phyloP scores from a whole-genome alignment of 2,113 vertebrate species.

The Synchiropus splendidus region DNA sequence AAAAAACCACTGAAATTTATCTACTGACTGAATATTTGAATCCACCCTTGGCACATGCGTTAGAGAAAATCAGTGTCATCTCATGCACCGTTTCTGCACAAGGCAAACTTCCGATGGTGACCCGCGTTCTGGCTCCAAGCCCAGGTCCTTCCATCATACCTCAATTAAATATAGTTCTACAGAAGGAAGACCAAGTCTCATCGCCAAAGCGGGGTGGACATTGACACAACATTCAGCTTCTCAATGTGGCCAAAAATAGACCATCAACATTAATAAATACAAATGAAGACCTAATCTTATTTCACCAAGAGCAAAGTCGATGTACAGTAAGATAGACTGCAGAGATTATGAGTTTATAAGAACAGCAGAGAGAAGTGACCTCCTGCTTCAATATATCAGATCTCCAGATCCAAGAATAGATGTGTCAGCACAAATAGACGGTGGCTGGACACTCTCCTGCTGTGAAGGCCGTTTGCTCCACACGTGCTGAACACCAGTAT shows the following conservation, averaged over 20 bases:
- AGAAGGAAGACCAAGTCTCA: not conserved
- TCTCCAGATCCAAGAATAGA: slow-evolving; percentile 54
- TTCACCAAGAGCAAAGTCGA: too few relatives aligned
- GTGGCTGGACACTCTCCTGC: slow-evolving; percentile 33
- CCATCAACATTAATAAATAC: too few relatives aligned
- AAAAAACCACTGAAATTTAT: too few relatives aligned
- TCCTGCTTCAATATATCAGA: slow-evolving; percentile 25
- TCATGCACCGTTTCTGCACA: slow-evolving; percentile 40
- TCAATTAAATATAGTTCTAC: slow-evolving; percentile 22
- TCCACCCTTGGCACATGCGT: too few relatives aligned
- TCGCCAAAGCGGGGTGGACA: too few relatives aligned
- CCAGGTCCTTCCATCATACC: slow-evolving; percentile 10
- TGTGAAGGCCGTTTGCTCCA: slow-evolving; percentile 24
- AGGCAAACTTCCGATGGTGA: slow-evolving; percentile 24
- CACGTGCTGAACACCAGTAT: slow-evolving; percentile 27
- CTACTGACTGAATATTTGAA: too few relatives aligned
- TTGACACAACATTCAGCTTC: too few relatives aligned
- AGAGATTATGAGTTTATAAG: slow-evolving; percentile 14
- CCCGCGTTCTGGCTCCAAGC: slow-evolving; percentile 14
- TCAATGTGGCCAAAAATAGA: too few relatives aligned
- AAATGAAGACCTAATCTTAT: too few relatives aligned
- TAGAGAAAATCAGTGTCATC: too few relatives aligned
- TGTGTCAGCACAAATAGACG: slow-evolving; percentile 39
- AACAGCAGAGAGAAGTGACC: slow-evolving; percentile 11
- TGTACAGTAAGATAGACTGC: slow-evolving; percentile 9